Percentiles rank a stretch among this genome's conserved stretches.
Evolutionary conservation across 2,113 vertebrate species (phyloP).

Genomic region (Protomyctophum bolini): DNA sequence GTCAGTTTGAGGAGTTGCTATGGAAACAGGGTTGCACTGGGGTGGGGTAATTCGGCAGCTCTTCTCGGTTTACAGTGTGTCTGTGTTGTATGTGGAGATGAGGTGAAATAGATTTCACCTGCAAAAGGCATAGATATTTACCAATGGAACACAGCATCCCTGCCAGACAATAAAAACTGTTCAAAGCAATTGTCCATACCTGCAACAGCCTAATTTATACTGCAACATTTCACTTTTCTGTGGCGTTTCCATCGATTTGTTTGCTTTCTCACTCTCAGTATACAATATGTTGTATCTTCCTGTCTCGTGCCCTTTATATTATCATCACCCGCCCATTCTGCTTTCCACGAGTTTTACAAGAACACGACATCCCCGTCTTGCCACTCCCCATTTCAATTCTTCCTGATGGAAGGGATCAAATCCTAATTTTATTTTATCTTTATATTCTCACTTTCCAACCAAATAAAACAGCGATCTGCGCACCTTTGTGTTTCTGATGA

Average conservation of each 20-base stretch:
- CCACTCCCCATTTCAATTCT: too few species aligned
- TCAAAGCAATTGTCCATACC: neutral
- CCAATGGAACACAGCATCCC: neutral
- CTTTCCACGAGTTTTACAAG: neutral
- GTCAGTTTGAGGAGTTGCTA: constrained; percentile 57
- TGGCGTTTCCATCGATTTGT: neutral
- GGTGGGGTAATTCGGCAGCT: constrained; percentile 22
- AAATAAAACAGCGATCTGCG: too few species aligned
- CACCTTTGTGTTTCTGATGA: neutral
- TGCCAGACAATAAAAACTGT: neutral
- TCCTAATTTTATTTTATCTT: neutral
- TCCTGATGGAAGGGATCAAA: too few species aligned
- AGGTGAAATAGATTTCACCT: neutral
- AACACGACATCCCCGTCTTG: too few species aligned
- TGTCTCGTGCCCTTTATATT: neutral
- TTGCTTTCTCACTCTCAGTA: too few species aligned
- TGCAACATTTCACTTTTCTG: neutral
- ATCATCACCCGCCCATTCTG: neutral
- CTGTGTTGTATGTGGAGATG: neutral
- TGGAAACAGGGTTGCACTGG: constrained; percentile 52
- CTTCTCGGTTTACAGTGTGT: neutral
- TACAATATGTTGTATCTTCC: neutral
- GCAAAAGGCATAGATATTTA: neutral
- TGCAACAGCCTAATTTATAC: too few species aligned
- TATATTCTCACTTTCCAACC: constrained; percentile 8